phyloP scores from a whole-genome alignment of 2,888 invertebrate genomes.

The Atherix ibis region DNA sequence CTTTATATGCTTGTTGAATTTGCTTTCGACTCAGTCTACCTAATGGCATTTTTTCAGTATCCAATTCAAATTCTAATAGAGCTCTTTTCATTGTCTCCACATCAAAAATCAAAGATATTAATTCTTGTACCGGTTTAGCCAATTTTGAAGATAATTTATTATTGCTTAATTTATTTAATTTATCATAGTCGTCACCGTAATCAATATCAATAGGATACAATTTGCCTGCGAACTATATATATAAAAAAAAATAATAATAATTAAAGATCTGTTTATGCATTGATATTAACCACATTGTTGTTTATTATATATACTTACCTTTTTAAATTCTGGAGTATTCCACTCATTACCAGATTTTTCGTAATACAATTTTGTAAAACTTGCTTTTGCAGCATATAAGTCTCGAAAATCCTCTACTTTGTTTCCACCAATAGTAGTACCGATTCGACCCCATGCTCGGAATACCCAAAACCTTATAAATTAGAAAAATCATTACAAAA shows the following conservation, averaged over 20 bases:
- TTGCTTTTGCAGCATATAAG: slow-evolving; percentile 39
- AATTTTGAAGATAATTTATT: slow-evolving; percentile 46
- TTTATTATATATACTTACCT: slow-evolving; percentile 27
- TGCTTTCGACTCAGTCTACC: slow-evolving; percentile 89
- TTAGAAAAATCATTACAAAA: slow-evolving; percentile 1
- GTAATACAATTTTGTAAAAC: slow-evolving; percentile 46
- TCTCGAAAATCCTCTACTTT: slow-evolving; percentile 40
- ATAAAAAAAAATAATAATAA: slow-evolving; percentile 1
- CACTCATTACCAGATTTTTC: slow-evolving; percentile 81
- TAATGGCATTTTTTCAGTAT: slow-evolving; percentile 94
- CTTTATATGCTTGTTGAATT: slow-evolving; percentile 68
- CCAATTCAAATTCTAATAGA: slow-evolving; percentile 88
- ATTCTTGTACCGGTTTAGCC: slow-evolving; percentile 57
- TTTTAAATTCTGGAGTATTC: slow-evolving; percentile 44
- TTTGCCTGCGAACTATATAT: slow-evolving; percentile 41
- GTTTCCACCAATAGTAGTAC: slow-evolving; percentile 74
- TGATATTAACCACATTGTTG: background rate
- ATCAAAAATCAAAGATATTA: slow-evolving; percentile 80
- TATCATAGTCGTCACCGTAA: slow-evolving; percentile 45
- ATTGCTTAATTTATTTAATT: slow-evolving; percentile 20
- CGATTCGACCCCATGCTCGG: slow-evolving; percentile 92
- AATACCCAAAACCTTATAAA: slow-evolving; percentile 60
- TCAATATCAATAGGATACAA: slow-evolving; percentile 72
- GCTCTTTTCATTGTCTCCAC: slow-evolving; percentile 81
- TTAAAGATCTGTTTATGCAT: background rate